phyloP scores from a whole-genome alignment of 2,797 vertebrate genomes.

The Falco peregrinus region DNA sequence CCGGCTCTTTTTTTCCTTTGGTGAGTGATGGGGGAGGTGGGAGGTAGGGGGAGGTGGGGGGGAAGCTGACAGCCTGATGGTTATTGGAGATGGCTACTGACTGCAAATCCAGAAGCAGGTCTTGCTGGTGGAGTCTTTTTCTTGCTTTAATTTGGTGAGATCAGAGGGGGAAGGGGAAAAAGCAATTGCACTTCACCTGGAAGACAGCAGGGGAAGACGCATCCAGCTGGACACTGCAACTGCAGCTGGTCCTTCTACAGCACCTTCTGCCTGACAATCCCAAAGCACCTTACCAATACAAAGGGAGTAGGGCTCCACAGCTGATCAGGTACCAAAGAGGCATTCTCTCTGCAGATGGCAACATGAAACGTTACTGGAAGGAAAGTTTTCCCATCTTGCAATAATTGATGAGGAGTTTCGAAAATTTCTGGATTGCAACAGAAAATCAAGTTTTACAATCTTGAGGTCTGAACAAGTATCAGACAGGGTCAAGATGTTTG shows the following conservation, averaged over 20 bases:
- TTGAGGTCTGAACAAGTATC: not conserved
- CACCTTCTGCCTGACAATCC: not conserved
- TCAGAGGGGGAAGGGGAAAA: conserved; percentile 1
- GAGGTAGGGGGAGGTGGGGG: conserved; percentile 67
- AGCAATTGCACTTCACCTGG: conserved; percentile 28
- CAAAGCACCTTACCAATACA: not conserved
- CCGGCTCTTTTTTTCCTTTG: conserved; percentile 77
- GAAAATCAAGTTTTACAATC: not conserved
- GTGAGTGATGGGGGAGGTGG: conserved; percentile 78
- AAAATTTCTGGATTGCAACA: not conserved
- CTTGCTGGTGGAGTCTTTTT: conserved; percentile 41
- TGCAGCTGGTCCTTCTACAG: not conserved
- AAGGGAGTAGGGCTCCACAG: not conserved
- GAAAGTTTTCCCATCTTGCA: not conserved
- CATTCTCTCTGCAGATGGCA: not conserved
- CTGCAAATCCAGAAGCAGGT: conserved; percentile 76
- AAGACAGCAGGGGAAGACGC: not conserved
- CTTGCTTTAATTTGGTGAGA: conserved; percentile 24
- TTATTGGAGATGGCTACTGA: conserved; percentile 77
- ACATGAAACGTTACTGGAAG: rapidly evolving
- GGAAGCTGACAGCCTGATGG: conserved; percentile 76
- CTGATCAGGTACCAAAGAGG: not conserved
- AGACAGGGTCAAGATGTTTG: not conserved
- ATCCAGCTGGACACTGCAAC: not conserved
- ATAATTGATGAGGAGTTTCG: not conserved